Evolutionary conservation across 2,113 vertebrate genomes (phyloP).

Genomic region (Rhizomys pruinosus): DNA sequence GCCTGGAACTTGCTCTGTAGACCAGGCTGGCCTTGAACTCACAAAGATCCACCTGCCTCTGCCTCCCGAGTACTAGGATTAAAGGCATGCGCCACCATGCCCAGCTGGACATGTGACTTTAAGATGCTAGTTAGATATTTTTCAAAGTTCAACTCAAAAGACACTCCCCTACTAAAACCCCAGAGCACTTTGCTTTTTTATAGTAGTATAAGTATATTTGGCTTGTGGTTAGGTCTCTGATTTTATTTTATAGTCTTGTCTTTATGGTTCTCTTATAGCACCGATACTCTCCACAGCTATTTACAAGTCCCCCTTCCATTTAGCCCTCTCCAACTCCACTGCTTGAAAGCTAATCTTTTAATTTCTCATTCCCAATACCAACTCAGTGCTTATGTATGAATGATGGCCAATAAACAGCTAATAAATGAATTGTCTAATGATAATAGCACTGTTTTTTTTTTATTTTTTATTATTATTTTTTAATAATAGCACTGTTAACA

Average conservation of each 20-base stretch:
- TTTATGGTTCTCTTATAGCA: neutral
- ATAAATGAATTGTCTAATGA: neutral
- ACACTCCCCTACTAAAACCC: neutral
- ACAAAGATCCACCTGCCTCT: too few relatives aligned
- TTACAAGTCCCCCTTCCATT: neutral
- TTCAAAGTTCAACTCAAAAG: slow-evolving; percentile 28
- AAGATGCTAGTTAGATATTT: neutral
- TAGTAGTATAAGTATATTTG: neutral
- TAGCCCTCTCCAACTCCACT: neutral
- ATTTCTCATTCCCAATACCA: neutral
- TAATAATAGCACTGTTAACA: neutral
- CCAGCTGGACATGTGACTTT: neutral
- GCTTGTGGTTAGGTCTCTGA: neutral
- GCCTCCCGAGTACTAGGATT: too few relatives aligned
- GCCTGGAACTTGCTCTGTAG: too few relatives aligned
- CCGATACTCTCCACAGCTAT: neutral
- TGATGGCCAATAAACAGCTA: neutral
- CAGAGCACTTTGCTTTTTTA: neutral
- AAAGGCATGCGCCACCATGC: too few relatives aligned
- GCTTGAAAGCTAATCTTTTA: neutral
- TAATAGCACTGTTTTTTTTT: neutral
- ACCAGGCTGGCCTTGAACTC: too few relatives aligned
- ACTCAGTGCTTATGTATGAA: neutral
- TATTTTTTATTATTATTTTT: too few relatives aligned
- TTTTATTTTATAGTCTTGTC: neutral